phyloP scores from a whole-genome alignment of 2,113 vertebrate genomes.

The Tychaedon coryphoeus region DNA sequence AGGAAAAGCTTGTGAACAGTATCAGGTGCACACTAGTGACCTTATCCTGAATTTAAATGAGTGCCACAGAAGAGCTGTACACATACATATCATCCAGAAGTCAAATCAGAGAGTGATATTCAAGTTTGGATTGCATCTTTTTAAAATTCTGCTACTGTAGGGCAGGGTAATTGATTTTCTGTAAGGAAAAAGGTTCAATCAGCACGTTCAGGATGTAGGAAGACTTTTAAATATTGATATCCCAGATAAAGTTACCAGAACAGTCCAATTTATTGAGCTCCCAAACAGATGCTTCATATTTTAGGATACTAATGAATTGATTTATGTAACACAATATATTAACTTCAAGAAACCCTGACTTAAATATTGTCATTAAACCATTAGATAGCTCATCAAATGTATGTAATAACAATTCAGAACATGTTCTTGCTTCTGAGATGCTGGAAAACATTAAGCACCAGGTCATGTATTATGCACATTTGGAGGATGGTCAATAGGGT shows the following conservation, averaged over 20 bases:
- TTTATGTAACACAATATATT: background rate
- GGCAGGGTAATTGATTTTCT: conserved; percentile 24
- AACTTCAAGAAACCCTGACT: background rate
- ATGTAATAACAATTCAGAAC: background rate
- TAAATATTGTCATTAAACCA: background rate
- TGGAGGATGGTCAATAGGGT: background rate
- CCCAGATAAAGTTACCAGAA: background rate
- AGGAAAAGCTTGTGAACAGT: background rate
- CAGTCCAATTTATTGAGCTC: background rate
- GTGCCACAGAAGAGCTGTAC: background rate
- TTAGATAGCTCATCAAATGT: background rate
- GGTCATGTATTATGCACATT: background rate
- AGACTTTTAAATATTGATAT: conserved; percentile 30
- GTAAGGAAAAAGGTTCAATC: conserved; percentile 19
- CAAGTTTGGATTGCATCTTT: background rate
- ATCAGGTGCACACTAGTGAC: background rate
- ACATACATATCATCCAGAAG: background rate
- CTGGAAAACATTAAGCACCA: background rate
- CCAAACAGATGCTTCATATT: background rate
- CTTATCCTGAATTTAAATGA: background rate
- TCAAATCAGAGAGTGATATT: background rate
- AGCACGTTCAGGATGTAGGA: background rate
- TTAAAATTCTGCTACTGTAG: conserved; percentile 22
- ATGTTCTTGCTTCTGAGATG: background rate
- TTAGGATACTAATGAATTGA: background rate